Base-by-base conservation (phyloP, 2,113 vertebrate species). In the Heterocephalus glaber region DNA sequence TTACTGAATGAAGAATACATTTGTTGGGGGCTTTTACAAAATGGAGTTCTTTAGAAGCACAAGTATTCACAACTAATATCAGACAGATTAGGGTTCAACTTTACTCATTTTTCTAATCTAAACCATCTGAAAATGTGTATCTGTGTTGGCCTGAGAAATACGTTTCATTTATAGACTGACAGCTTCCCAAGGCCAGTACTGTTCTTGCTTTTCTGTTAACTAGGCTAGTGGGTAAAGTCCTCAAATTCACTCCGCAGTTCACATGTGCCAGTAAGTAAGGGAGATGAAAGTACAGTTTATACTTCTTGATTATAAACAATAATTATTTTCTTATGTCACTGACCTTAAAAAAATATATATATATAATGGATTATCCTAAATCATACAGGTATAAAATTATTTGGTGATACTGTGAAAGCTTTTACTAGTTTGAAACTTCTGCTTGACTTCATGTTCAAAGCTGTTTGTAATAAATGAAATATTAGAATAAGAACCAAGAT, bases 81-180 rank as follows among this genome's bases (percentile, higher is more conserved):
- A 60, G 58, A 72, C 41, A 65, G 77, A 95, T 77, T 65, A 61
- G 54, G 11, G 86, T 85, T 66, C 24, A 28, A 13, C 16, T 92
- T 87, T 35, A 49, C 20, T 96, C n/a, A 65, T 76, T 96, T 95
- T 97, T 90, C 54, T 86, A 76, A 89, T 92, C 38, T 87, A 95
- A 93, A 65, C n/a, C 56, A 80, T 76, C 61, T 66, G 49, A 89
- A 83, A 86, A 86, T 20, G 33, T 60, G 68, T 1, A 12, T 82
- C 58, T 84, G 0, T 81, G 60, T 60, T 52, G 26, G 63, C 38
- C 33, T 90, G 58, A 89, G 86, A 79, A 58, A 63, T 88, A 63
- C 20, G 44, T 92, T 82, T 38, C 38, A 17, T 95, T 88, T 70
- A 58, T 68, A 49, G n/a, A 35, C 47, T 94, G 91, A 86, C 49